phyloP scores from a whole-genome alignment of 92 coral and sea anemone genomes.

The Phenganax subtilis region DNA sequence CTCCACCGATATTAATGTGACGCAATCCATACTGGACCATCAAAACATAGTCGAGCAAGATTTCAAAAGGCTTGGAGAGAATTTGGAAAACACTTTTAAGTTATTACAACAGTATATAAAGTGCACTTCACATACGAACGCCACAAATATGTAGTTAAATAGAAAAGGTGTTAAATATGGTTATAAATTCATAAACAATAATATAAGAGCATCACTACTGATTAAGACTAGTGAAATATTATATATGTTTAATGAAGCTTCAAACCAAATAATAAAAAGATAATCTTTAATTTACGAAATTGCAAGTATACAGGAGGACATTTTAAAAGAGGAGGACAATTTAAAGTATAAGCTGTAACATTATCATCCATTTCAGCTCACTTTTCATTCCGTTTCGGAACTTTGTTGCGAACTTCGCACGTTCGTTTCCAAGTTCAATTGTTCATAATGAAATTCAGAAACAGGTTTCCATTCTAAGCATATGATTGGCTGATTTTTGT shows the following conservation, averaged over 20 bases:
- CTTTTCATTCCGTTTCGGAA: too few relatives aligned
- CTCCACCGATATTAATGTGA: constrained; percentile 13
- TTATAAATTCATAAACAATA: neutral
- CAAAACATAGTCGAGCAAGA: constrained; percentile 26
- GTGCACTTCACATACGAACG: neutral
- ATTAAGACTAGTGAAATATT: neutral
- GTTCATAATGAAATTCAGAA: too few relatives aligned
- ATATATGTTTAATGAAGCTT: neutral
- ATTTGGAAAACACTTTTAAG: constrained; percentile 34
- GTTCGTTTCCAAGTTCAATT: too few relatives aligned
- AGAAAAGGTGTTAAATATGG: neutral
- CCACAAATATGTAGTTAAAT: neutral
- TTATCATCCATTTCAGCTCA: too few relatives aligned
- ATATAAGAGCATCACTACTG: neutral
- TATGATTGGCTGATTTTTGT: too few relatives aligned
- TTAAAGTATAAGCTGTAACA: too few relatives aligned
- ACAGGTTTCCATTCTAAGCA: too few relatives aligned
- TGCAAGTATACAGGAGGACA: neutral
- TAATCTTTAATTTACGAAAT: neutral
- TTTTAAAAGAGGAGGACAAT: neutral
- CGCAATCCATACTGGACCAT: constrained; percentile 22
- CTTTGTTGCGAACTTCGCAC: too few relatives aligned
- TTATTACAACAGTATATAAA: constrained; percentile 27
- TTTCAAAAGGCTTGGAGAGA: constrained; percentile 35
- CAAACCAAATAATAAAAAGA: neutral